Percentiles rank a stretch among this genome's conserved stretches.
These are phyloP conservation scores for Acleris emargana DNA, from an alignment of 2,888 invertebrate species.

Conservation along the genomic window DNA sequence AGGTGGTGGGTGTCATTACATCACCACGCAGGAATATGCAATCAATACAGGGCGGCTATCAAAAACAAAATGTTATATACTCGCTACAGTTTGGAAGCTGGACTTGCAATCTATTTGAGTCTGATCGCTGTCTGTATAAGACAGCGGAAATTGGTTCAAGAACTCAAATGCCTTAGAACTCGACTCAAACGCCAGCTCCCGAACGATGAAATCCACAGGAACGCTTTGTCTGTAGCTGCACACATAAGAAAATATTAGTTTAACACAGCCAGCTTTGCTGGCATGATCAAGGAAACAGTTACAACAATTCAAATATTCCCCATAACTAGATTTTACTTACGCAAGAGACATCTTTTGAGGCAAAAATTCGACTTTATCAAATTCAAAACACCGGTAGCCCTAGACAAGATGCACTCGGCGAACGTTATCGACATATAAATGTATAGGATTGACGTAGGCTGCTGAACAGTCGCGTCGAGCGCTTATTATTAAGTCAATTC, in stretches of 20 bases:
- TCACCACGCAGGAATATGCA: constrained; percentile 71
- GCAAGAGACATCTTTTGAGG: neutral
- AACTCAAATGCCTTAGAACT: constrained; percentile 93
- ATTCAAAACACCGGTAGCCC: too few species aligned
- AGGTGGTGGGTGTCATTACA: constrained; percentile 60
- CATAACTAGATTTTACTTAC: constrained; percentile 7
- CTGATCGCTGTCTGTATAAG: constrained; percentile 87
- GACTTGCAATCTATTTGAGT: constrained; percentile 95
- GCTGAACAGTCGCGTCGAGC: too few species aligned
- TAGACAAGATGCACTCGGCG: too few species aligned
- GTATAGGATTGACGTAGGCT: too few species aligned
- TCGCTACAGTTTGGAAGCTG: constrained; percentile 85
- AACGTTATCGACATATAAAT: too few species aligned
- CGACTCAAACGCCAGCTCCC: constrained; percentile 94
- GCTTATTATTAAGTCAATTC: too few species aligned
- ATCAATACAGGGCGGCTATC: constrained; percentile 67
- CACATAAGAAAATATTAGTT: constrained; percentile 79
- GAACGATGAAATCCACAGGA: constrained; percentile 92
- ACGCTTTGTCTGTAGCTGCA: constrained; percentile 97
- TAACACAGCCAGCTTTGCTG: constrained; percentile 68
- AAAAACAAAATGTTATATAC: constrained; percentile 80
- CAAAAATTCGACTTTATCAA: neutral
- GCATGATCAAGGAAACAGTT: constrained; percentile 38
- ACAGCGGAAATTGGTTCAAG: constrained; percentile 91
- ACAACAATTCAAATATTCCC: neutral